Evolutionary conservation across 2,113 vertebrate genomes (phyloP), one percentile per base, ranked within the genome.

Genomic region (Chamaea fasciata): DNA sequence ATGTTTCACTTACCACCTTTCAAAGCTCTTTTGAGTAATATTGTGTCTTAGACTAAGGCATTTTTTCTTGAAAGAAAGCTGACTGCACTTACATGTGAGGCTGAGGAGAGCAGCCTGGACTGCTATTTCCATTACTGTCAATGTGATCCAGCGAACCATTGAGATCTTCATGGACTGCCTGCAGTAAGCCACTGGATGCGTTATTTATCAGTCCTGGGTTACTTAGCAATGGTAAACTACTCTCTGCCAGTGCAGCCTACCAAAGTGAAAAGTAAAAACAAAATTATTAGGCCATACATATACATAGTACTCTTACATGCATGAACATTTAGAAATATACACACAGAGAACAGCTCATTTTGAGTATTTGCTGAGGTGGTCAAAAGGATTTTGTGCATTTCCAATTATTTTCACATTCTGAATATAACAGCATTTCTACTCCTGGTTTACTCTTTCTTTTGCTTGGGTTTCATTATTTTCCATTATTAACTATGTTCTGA

Each of bases 71-170:
- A 64, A 93, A 91, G 37, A 57, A 74, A 70, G 77, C 62, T 91
- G 96, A 91, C 74, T 70, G 85, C 74, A 99, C 99, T 99, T 97
- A 99, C 99, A 99, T 99, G 98, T 99, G 99, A 96, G 98, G 98
- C 91, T 99, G 99, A 77, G 99, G 99, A 50, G 99, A 99, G 97
- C 99, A 99, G 89, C 99, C 98, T 2, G 99, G 99, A 98, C 99
- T 99, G 98, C 98, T 98, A 94, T 99, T 99, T 96, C 99, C 99
- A 94, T 99, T 99, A 97, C 99, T 99, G 98, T 99, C 99, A 93
- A 99, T 98, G 98, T 99, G 99, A 96, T 99, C 99, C 95, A 99
- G 95, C 7, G 99, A 98, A 94, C 99, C 99, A 90, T 99, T 99
- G 96, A 99, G 98, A 94, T 99, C 99, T 96, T 99, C 99, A 18